Conservation (phyloP, 1,140 invertebrate genomes). For the Thrips palmi region DNA sequence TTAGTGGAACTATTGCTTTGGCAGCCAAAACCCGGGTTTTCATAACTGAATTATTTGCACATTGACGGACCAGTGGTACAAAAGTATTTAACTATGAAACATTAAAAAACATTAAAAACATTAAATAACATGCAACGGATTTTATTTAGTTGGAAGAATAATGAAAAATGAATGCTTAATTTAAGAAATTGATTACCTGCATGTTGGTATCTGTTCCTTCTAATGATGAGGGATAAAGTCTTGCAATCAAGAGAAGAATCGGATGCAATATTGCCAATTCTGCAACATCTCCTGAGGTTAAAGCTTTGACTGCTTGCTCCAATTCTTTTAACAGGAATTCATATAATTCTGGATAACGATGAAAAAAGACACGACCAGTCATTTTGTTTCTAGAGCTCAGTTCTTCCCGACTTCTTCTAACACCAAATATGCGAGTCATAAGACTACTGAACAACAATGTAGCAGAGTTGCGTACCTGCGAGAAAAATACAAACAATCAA, state of each 20-base stretch:
- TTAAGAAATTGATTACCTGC: conserved; percentile 12
- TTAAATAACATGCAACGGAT: background rate
- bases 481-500: conserved; percentile 13
- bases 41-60: conserved; percentile 20
- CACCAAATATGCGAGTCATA: conserved; percentile 80
- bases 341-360: conserved; percentile 59
- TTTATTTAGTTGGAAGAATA: background rate
- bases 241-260: conserved; percentile 54
- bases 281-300: conserved; percentile 20
- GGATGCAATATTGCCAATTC: conserved; percentile 46
- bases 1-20: conserved; percentile 22
- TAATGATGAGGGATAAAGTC: conserved; percentile 53
- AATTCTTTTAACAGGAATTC: conserved; percentile 56
- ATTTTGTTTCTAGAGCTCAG: conserved; percentile 56
- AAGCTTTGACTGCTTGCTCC: conserved; percentile 25
- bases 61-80: conserved; percentile 20
- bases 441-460: conserved; percentile 69
- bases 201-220: conserved; percentile 28
- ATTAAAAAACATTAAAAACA: conserved; percentile 2
- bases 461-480: conserved; percentile 65
- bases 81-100: conserved; percentile 21
- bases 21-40: conserved; percentile 24
- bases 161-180: conserved; percentile 2
- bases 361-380: conserved; percentile 64
- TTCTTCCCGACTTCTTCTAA: conserved; percentile 52